Conservation (phyloP, 2,888 invertebrate genomes). For the Zaprionus bogoriensis region DNA sequence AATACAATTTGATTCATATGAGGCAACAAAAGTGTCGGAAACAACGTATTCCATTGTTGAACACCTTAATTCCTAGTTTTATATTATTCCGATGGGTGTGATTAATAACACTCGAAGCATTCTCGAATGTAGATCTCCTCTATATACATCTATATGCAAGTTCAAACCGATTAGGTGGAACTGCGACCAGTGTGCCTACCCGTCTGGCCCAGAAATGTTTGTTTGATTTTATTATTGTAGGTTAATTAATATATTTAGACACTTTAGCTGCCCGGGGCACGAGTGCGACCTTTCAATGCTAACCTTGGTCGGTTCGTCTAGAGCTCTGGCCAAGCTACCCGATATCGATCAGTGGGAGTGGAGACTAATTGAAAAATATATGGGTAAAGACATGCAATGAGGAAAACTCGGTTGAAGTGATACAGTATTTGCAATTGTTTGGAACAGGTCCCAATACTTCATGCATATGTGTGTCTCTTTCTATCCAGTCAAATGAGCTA, state of each 20-base stretch:
- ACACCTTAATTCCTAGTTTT: background rate
- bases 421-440: background rate
- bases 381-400: constrained; percentile 14
- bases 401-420: background rate
- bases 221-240: constrained; percentile 43
- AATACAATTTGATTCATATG: too few relatives aligned
- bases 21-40: background rate
- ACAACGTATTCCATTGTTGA: constrained; percentile 4
- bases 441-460: background rate
- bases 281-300: constrained; percentile 60
- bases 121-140: background rate
- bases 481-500: background rate
- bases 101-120: background rate
- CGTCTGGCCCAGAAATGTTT: constrained; percentile 30
- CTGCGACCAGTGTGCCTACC: constrained; percentile 52
- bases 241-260: constrained; percentile 72
- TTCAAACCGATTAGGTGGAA: constrained; percentile 4
- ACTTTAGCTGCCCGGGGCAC: constrained; percentile 58
- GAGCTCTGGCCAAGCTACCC: constrained; percentile 32
- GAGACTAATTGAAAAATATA: constrained; percentile 58
- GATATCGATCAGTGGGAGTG: constrained; percentile 71
- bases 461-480: background rate
- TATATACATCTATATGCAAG: background rate
- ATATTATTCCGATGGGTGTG: constrained; percentile 21
- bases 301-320: constrained; percentile 45